A percentile compares a stretch with the other conserved stretches of the same genome.
These are phyloP conservation scores for Psilopogon haemacephalus DNA, from an alignment of 2,113 vertebrate genomes.

Conservation along the genomic window DNA sequence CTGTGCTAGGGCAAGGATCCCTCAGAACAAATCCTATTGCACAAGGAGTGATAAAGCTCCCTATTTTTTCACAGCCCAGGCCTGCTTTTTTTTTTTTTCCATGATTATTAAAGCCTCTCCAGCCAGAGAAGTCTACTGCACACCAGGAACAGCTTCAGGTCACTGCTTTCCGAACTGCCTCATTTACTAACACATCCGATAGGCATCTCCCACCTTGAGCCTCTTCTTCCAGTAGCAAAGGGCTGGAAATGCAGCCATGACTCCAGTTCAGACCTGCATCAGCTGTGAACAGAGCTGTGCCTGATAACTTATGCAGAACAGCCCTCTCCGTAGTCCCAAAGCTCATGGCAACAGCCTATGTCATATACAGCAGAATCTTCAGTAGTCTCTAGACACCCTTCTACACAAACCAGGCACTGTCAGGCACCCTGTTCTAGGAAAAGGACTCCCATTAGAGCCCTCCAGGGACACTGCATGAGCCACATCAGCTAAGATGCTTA, in stretches of 20 bases:
- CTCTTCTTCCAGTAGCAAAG: not conserved
- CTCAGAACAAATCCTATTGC: not conserved
- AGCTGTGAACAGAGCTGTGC: not conserved
- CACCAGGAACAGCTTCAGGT: not conserved
- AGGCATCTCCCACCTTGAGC: not conserved
- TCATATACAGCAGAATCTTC: not conserved
- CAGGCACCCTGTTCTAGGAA: not conserved
- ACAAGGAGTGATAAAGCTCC: not conserved
- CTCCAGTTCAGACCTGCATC: not conserved
- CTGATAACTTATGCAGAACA: not conserved
- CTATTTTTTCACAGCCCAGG: not conserved
- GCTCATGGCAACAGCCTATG: fast-evolving
- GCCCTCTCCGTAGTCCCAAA: not conserved
- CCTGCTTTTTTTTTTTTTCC: not conserved
- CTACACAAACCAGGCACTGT: not conserved
- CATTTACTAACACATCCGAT: not conserved
- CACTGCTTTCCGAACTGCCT: not conserved
- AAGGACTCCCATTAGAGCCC: not conserved
- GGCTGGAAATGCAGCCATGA: not conserved
- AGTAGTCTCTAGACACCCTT: not conserved
- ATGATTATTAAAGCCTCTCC: not conserved
- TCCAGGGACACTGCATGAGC: not conserved
- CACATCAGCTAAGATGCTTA: not conserved
- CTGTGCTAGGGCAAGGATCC: not conserved
- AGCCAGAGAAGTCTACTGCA: not conserved